phyloP scores from a whole-genome alignment of 2,797 vertebrate genomes.

The Petrocephalus sullivani region DNA sequence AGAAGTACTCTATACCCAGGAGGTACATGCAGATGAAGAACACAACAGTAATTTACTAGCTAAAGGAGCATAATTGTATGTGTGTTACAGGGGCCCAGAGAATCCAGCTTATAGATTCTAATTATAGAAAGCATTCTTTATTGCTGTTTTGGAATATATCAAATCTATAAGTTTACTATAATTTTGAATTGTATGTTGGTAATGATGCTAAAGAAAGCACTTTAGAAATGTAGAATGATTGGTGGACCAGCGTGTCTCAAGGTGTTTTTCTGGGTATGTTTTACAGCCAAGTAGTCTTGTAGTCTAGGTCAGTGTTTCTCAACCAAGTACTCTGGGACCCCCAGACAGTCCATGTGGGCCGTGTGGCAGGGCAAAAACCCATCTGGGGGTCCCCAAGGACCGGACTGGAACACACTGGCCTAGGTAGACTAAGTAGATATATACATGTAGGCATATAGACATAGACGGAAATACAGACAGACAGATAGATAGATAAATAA shows the following conservation, averaged over 20 bases:
- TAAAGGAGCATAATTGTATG: not conserved
- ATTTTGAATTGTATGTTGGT: not conserved
- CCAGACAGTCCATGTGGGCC: not conserved
- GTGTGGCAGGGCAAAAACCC: not conserved
- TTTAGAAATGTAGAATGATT: not conserved
- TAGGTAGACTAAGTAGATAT: not conserved
- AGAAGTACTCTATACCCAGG: no score
- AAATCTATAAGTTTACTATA: not conserved
- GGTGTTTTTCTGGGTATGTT: not conserved
- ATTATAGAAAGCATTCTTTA: not conserved
- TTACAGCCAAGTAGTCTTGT: not conserved
- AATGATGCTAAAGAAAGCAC: not conserved
- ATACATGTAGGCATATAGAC: not conserved
- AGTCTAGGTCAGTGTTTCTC: not conserved
- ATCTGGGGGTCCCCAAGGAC: not conserved
- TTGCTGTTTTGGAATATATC: not conserved
- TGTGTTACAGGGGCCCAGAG: not conserved
- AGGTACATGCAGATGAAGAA: no score
- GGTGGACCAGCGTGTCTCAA: not conserved
- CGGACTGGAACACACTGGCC: not conserved
- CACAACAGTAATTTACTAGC: not conserved
- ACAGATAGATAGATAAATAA: not conserved
- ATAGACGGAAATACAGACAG: not conserved
- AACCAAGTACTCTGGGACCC: not conserved
- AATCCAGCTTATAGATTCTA: not conserved